Percentiles rank a stretch among this genome's conserved stretches.
These are phyloP conservation scores for Drosophila fulvimacula DNA, from an alignment of 2,888 invertebrate genomes.

Conservation along the genomic window DNA sequence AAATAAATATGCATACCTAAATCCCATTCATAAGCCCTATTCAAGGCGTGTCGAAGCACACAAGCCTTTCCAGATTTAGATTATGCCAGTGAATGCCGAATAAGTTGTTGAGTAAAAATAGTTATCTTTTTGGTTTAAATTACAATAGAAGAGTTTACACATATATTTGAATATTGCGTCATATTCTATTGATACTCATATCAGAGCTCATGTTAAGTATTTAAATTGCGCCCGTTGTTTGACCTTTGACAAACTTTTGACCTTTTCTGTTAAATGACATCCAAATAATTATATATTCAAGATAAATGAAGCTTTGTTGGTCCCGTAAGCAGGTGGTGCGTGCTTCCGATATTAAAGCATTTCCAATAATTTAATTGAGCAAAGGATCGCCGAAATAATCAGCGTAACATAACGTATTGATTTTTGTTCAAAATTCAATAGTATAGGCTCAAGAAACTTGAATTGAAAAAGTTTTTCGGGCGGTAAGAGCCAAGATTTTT, in stretches of 20 bases:
- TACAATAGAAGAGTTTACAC: slow-evolving; percentile 5
- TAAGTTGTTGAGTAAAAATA: slow-evolving; percentile 35
- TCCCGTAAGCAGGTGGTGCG: background rate
- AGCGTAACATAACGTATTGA: slow-evolving; percentile 57
- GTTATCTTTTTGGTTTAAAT: slow-evolving; percentile 16
- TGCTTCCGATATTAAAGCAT: slow-evolving; percentile 7
- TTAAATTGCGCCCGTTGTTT: slow-evolving; percentile 7
- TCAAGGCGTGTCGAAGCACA: slow-evolving; percentile 23
- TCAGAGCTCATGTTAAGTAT: slow-evolving; percentile 2
- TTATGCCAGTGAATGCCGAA: slow-evolving; percentile 22
- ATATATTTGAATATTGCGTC: slow-evolving; percentile 35
- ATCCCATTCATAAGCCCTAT: slow-evolving; percentile 14
- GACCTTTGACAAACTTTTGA: slow-evolving; percentile 13
- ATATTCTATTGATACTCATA: slow-evolving; percentile 11
- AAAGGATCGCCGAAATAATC: slow-evolving; percentile 32
- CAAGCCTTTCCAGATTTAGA: slow-evolving; percentile 27
- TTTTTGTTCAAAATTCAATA: slow-evolving; percentile 41
- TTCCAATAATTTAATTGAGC: background rate
- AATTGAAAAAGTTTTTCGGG: slow-evolving; percentile 45
- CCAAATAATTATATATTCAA: background rate
- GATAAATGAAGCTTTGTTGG: background rate
- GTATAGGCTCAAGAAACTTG: slow-evolving; percentile 33
- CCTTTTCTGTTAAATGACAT: slow-evolving; percentile 16
- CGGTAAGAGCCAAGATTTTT: background rate
- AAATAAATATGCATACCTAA: slow-evolving; percentile 9